Conservation (phyloP, 1,140 invertebrate genomes). For the Microvelia longipes region DNA sequence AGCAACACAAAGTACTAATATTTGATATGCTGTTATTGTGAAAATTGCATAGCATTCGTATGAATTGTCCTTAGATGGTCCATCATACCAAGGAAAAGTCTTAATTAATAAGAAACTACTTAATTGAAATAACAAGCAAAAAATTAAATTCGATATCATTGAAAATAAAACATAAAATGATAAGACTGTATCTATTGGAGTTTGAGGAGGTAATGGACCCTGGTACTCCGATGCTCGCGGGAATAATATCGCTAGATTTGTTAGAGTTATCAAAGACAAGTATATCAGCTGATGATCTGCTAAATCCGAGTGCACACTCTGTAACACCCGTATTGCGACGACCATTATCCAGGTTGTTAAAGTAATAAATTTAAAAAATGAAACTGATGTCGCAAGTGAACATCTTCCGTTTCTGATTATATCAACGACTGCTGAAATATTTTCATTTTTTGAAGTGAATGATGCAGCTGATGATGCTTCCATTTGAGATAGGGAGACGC, state of each 20-base stretch:
- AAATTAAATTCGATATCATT: not conserved
- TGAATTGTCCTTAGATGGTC: not conserved
- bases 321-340: constrained; percentile 61
- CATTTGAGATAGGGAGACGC: constrained; percentile 87
- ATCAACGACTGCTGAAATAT: constrained; percentile 79
- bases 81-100: not conserved
- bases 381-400: constrained; percentile 87
- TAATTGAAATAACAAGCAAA: not conserved
- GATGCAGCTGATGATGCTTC: constrained; percentile 94
- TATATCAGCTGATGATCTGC: constrained; percentile 51
- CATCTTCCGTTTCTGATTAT: constrained; percentile 84
- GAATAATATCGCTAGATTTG: constrained; percentile 66
- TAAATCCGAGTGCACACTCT: constrained; percentile 34
- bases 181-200: constrained; percentile 32
- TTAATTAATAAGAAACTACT: not conserved
- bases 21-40: not conserved
- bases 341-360: constrained; percentile 81
- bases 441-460: constrained; percentile 76
- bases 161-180: not conserved
- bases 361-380: constrained; percentile 84
- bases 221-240: constrained; percentile 59
- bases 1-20: not conserved
- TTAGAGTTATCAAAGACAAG: constrained; percentile 64
- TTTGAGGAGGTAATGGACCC: constrained; percentile 44
- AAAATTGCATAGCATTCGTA: not conserved